Evolutionary conservation across 2,113 vertebrate genomes (phyloP).

Genomic region (Numida meleagris): DNA sequence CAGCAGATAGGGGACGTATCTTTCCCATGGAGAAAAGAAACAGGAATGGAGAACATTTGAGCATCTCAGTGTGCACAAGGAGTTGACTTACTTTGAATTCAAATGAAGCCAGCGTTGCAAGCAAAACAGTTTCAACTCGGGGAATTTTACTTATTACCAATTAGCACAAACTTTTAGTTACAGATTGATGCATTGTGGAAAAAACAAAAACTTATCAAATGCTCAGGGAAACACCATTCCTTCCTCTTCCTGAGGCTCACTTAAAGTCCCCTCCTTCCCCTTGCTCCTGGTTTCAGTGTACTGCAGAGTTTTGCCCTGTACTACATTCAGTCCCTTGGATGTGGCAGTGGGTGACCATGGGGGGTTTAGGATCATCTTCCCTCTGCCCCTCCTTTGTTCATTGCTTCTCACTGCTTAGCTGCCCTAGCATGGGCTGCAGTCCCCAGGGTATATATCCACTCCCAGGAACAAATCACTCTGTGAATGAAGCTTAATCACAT

Average conservation of each 20-base stretch:
- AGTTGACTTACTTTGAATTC: background rate
- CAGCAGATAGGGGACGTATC: background rate
- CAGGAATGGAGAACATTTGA: background rate
- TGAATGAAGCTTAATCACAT: accelerated
- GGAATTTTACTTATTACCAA: background rate
- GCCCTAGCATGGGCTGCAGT: background rate
- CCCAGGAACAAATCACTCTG: background rate
- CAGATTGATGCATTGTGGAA: background rate
- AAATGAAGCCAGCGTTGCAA: accelerated
- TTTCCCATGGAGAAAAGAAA: background rate
- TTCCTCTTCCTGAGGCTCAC: background rate
- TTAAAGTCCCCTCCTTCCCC: background rate
- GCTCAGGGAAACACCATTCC: background rate
- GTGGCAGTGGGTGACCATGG: background rate
- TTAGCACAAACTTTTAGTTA: background rate
- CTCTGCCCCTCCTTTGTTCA: background rate
- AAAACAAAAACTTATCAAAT: background rate
- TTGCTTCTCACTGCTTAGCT: background rate
- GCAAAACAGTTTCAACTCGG: accelerated
- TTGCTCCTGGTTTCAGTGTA: background rate
- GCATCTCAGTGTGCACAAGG: background rate
- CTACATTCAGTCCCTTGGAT: background rate
- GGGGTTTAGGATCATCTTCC: background rate
- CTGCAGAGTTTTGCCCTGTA: background rate
- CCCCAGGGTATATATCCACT: background rate